Evolutionary conservation across 2,888 invertebrate species (phyloP), one percentile per base, ranked within the genome.

Genomic region (Sympetrum striolatum): DNA sequence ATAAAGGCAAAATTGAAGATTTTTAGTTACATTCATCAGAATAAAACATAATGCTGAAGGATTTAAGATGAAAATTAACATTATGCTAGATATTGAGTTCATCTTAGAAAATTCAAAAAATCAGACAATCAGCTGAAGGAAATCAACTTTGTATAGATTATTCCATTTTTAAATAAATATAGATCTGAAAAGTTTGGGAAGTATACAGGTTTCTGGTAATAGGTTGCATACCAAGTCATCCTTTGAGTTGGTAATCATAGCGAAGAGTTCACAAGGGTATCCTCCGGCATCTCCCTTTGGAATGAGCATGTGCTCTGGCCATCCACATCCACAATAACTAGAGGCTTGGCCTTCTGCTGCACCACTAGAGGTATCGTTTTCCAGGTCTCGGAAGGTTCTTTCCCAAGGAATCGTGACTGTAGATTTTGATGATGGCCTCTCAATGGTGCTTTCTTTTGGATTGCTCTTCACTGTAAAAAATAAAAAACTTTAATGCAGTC

Each of bases 361-460:
- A 5, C 94, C 95, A 31, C 94, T 93, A 0, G 97, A 96, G 0
- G 97, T 95, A 37, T 60, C 64, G 0, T 93, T 92, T 92, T 97
- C 96, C 92, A 96, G 93, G 93, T 96, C 95, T 18, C 97, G 95
- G 96, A 97, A 98, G 1, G 97, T 97, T 91, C 96, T 95, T 93
- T 97, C 97, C 93, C 96, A 97, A 0, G 97, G 97, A 93, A 97
- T 97, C 18, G 97, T 98, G n/a, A 98, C 96, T 0, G 97, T 96
- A 0, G 98, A 98, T 82, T 97, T 96, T 0, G 94, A 93, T 6
- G 97, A 97, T 31, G 94, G 93, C 22, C 97, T 96, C 0, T 94
- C 95, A 90, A 98, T 95, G 0, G 95, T 95, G 93, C 96, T 97
- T 37, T 91, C 90, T 91, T 35, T 93, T 93, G 25, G 93, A 92